These are phyloP conservation scores for Megaceryle maxima DNA, from an alignment of 2,113 vertebrate genomes.

Conservation along the genomic window DNA sequence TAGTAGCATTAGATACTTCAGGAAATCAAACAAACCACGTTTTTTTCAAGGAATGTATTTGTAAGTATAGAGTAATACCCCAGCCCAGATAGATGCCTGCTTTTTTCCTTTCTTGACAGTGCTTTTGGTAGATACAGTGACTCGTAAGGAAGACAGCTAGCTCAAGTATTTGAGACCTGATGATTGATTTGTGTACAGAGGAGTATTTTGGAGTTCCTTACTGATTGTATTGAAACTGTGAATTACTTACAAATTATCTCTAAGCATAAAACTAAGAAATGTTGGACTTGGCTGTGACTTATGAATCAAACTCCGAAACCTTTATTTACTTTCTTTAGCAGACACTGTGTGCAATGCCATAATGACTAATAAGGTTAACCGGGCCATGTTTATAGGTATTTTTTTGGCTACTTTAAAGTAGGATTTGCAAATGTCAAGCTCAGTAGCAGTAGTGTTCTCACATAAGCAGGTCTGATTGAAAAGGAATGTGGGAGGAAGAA, in stretches of 20 bases:
- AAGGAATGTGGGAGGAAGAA: not conserved
- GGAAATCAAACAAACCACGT: not conserved
- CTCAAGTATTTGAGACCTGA: not conserved
- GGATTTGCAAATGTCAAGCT: slow-evolving; percentile 9
- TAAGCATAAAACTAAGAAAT: not conserved
- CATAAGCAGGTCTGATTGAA: not conserved
- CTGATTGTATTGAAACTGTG: not conserved
- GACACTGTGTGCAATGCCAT: not conserved
- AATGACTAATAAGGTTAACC: not conserved
- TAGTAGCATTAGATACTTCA: not conserved
- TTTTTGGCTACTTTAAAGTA: not conserved
- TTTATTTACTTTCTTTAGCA: not conserved
- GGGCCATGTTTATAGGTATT: not conserved
- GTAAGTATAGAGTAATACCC: not conserved
- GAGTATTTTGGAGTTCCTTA: not conserved
- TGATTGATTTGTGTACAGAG: not conserved
- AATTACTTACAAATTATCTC: not conserved
- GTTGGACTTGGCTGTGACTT: not conserved
- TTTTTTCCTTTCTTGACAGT: not conserved
- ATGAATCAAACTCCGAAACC: not conserved
- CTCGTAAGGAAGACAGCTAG: not conserved
- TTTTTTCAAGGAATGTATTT: not conserved
- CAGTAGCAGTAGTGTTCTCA: not conserved
- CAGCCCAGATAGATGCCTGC: not conserved
- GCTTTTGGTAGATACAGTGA: not conserved